Percentiles rank a stretch among this genome's conserved stretches.
phyloP scores from a whole-genome alignment of 2,888 invertebrate species.

The Acronicta aceris region DNA sequence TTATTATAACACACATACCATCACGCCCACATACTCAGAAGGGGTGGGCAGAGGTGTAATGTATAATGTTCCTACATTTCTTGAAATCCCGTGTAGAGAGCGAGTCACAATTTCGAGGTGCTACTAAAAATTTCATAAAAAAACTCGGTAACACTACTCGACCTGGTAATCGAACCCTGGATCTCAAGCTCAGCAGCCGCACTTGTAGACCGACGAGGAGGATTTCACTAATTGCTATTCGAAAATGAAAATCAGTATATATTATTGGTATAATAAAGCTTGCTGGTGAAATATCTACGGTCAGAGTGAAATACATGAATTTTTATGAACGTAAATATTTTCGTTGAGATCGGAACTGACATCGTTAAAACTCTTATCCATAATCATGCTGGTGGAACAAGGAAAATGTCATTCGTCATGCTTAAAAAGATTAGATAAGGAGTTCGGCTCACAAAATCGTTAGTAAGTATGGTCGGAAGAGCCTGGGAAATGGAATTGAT shows the following conservation, averaged over 20 bases:
- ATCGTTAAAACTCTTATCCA: slow-evolving; percentile 59
- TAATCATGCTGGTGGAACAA: slow-evolving; percentile 57
- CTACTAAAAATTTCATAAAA: no score
- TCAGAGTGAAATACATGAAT: slow-evolving; percentile 49
- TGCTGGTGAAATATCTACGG: slow-evolving; percentile 45
- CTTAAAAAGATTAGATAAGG: slow-evolving; percentile 56
- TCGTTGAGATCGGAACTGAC: slow-evolving; percentile 48
- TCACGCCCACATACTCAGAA: no score
- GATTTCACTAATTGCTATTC: slow-evolving; percentile 22
- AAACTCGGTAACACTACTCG: no score
- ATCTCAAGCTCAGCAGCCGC: no score
- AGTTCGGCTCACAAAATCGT: slow-evolving; percentile 42
- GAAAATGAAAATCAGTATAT: slow-evolving; percentile 21
- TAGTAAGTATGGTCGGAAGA: slow-evolving; percentile 40
- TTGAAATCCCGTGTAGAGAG: no score
- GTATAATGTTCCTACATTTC: no score
- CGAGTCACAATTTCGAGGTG: no score
- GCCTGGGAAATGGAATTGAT: slow-evolving; percentile 32
- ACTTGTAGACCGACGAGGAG: neutral
- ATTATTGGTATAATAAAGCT: slow-evolving; percentile 45
- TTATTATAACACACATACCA: no score
- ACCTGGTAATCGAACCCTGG: no score
- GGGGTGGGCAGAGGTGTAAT: no score
- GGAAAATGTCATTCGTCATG: slow-evolving; percentile 56
- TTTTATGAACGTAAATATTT: slow-evolving; percentile 60